These are phyloP conservation scores for Dascillus cervinus DNA, from an alignment of 2,888 invertebrate species.

Conservation along the genomic window DNA sequence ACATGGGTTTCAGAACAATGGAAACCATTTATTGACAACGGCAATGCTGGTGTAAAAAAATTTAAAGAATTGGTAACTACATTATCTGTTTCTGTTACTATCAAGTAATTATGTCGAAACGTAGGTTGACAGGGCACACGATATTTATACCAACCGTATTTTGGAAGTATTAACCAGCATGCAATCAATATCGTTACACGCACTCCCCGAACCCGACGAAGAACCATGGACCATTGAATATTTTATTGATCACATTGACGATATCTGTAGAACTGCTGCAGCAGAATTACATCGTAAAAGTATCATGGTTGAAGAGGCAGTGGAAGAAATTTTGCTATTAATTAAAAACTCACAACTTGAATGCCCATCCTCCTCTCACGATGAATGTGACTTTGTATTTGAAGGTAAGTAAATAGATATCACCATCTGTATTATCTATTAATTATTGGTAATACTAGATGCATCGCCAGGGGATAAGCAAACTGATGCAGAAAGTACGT, in stretches of 20 bases:
- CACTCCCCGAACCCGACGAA: slow-evolving; percentile 68
- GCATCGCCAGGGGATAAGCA: slow-evolving; percentile 36
- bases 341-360: slow-evolving; percentile 61
- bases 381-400: slow-evolving; percentile 29
- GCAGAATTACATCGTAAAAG: slow-evolving; percentile 78
- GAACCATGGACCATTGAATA: slow-evolving; percentile 83
- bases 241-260: slow-evolving; percentile 77
- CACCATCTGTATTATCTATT: background rate
- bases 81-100: slow-evolving; percentile 4
- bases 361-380: slow-evolving; percentile 21
- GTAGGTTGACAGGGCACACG: slow-evolving; percentile 72
- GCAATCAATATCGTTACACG: slow-evolving; percentile 75
- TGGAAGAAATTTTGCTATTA: slow-evolving; percentile 71
- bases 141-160: slow-evolving; percentile 85
- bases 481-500: slow-evolving; percentile 48
- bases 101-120: too few relatives aligned
- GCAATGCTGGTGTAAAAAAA: slow-evolving; percentile 68
- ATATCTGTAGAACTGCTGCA: slow-evolving; percentile 65
- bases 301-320: slow-evolving; percentile 85
- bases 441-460: slow-evolving; percentile 22
- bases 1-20: slow-evolving; percentile 86
- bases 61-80: slow-evolving; percentile 65
- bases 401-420: slow-evolving; percentile 26
- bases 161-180: slow-evolving; percentile 80
- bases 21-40: slow-evolving; percentile 67